Base-by-base conservation (phyloP, 2,113 vertebrate species). In the Larimichthys polyactis region DNA sequence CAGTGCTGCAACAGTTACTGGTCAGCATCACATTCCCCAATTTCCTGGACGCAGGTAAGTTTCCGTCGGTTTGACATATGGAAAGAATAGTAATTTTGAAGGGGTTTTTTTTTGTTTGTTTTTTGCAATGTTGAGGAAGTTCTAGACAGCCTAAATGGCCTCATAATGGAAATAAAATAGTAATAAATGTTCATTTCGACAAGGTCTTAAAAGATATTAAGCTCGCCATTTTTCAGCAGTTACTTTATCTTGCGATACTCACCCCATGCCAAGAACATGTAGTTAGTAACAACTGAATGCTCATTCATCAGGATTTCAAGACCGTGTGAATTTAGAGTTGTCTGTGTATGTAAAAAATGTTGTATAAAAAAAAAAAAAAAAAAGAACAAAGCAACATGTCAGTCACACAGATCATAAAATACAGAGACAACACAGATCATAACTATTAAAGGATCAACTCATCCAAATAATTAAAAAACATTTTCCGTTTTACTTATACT, bases 1-100 rank as follows among this genome's bases (percentile, higher is more conserved):
- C 98, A 81, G 92, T 99, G 66, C 90, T 99, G 87, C 98, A 99
- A 84, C 98, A 99, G 90, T 85, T 99, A 76, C 91, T 99, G 89
- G 90, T 98, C 94, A 97, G 96, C 93, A 84, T 99, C 91, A 97
- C 97, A 24, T 97, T 98, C 87, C 98, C 98, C 46, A 94, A 88
- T 63, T 91, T 97, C 79, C 94, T 98, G 85, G 96, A 98, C 32
- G 98, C 98, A 95, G 97, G 98, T 99, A 94, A 93, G 96, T 91
- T 48, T 12, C 27, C 1, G 0, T 36, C 51, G 24, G 15, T 81
- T 49, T 64, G 32, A 76, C 43, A 36, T 16, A 20, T 1, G 27
- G 24, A 43, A 82, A 43, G 5, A 60, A 71, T 9, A 19, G 46
- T 27, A 24, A 17, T 20, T 73, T 49, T 51, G 6, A 60, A 3